phyloP scores from a whole-genome alignment of 2,113 vertebrate species.

The Pseudopipra pipra region DNA sequence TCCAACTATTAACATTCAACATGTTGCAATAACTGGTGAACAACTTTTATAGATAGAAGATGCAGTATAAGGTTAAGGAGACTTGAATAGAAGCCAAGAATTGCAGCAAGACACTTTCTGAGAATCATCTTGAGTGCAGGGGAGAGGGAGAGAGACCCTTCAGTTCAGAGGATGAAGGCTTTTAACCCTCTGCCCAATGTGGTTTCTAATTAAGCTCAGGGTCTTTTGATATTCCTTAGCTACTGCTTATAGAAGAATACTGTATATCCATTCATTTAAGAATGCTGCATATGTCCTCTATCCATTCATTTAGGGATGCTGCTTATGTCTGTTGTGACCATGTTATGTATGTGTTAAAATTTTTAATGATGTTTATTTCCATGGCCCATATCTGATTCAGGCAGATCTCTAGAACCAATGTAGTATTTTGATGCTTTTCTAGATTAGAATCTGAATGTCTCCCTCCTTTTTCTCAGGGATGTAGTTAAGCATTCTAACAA shows the following conservation, averaged over 20 bases:
- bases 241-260: background rate
- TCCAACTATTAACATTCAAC: background rate
- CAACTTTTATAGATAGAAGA: background rate
- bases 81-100: background rate
- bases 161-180: background rate
- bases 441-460: background rate
- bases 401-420: background rate
- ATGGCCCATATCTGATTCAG: background rate
- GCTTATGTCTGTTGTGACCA: background rate
- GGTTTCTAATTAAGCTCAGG: background rate
- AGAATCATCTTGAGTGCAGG: background rate
- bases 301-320: background rate
- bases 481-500: background rate
- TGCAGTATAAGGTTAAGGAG: background rate
- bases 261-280: background rate
- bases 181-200: background rate
- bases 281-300: background rate
- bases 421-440: background rate
- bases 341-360: background rate
- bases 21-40: background rate
- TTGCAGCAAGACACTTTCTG: background rate
- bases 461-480: background rate
- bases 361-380: background rate
- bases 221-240: background rate
- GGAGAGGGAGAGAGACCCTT: background rate